Base-by-base conservation (phyloP, 2,113 vertebrate species). In the Nansenia antarctica region DNA sequence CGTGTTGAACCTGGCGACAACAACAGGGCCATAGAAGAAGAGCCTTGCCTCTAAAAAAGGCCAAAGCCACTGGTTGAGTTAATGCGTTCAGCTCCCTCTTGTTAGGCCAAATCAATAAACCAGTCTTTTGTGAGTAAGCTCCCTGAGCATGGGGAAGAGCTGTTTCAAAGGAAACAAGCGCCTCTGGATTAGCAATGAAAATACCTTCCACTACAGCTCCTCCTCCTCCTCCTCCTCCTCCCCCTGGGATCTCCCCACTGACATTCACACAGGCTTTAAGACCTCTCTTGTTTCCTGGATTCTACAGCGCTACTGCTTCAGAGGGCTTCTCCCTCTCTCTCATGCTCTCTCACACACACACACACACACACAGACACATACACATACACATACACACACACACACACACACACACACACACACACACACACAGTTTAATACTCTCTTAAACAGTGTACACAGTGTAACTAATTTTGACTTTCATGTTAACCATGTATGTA, bases 161-260 rank as follows among this genome's bases (percentile, higher is more conserved):
- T 24, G 6, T 59, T 58, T 75, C 65, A 53, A 62, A 72, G 37
- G 42, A 75, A 74, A 42, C 8, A 45, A 57, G 62, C 35, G 49
- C 65, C 39, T 82, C 72, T 84, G 77, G 65, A 81, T 79, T 76
- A 65, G 63, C 69, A 52, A 75, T 82, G 70, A 79, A 66, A 74
- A 73, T 73, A 66, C 31, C 37, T 63, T 37, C 31, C 58, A 35
- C 65, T 35, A 49, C 47, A 26, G 37, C 60, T n/a, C 37, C 37
- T 68, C 59, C 65, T 65, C 52, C 22, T 27, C 7, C 24, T 29
- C 45, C 45, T 22, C 12, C 1, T 49, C 45, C 45, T 2, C 8
- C 45, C 18, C 35, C 5, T 26, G 62, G 72, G 70, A 83, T 73
- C 22, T 60, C 32, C 24, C n/a, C n/a, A 22, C 20, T n/a, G 54